phyloP scores from a whole-genome alignment of 2,113 vertebrate species.

The Ivindomyrus marchei region DNA sequence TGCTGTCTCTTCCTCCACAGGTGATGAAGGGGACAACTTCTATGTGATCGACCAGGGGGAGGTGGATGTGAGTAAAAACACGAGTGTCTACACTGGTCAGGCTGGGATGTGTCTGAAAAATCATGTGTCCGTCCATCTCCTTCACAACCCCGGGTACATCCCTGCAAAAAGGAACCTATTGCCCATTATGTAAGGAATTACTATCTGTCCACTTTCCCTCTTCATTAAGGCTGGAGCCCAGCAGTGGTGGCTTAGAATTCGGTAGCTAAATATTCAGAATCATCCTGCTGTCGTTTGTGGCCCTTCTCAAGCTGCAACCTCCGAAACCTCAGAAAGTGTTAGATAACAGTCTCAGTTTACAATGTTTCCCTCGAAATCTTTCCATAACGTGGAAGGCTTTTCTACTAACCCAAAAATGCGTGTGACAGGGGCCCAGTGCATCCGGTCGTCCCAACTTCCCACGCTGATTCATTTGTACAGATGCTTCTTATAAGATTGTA shows the following conservation, averaged over 20 bases:
- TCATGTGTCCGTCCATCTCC: not conserved
- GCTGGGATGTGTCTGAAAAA: not conserved
- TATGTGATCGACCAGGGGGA: conserved; percentile 79
- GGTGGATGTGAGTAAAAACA: conserved; percentile 65
- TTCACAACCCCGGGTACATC: not conserved
- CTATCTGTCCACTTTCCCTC: not conserved
- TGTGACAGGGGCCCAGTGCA: not conserved
- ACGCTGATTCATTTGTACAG: not conserved
- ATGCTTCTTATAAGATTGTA: not conserved
- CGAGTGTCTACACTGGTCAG: not conserved
- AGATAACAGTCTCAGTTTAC: not conserved
- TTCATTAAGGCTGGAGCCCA: not conserved
- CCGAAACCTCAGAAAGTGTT: not conserved
- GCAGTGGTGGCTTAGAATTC: not conserved
- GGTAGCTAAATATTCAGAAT: not conserved
- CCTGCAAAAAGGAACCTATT: not conserved
- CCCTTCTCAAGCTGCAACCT: not conserved
- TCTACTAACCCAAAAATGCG: not conserved
- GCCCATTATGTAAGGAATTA: not conserved
- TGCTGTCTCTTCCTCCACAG: conserved; percentile 37
- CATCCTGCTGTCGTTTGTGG: not conserved
- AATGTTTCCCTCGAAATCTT: not conserved
- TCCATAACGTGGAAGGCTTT: not conserved
- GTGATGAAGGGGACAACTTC: conserved; percentile 77
- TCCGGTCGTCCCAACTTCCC: not conserved